phyloP scores from a whole-genome alignment of 2,113 vertebrate species.

The Melanotaenia duboulayi region DNA sequence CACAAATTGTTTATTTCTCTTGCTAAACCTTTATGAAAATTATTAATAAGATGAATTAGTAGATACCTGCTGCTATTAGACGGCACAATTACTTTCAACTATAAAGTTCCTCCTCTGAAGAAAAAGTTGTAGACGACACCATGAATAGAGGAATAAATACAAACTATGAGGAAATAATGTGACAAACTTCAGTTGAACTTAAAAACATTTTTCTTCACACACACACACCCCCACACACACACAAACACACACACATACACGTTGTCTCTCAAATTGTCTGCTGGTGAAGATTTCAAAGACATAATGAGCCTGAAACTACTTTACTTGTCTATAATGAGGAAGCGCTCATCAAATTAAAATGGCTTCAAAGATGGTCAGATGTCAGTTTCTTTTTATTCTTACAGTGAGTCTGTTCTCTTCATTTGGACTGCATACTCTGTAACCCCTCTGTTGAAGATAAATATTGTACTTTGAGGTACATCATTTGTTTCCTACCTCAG shows the following conservation, averaged over 20 bases:
- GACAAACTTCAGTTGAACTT: conserved; percentile 20
- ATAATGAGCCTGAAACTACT: conserved; percentile 48
- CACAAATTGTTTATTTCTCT: too few relatives aligned
- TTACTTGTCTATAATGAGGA: conserved; percentile 42
- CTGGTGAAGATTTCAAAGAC: conserved; percentile 21
- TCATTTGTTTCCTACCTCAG: too few relatives aligned
- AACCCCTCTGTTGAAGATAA: too few relatives aligned
- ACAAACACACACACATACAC: not conserved
- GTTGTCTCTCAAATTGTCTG: conserved; percentile 7
- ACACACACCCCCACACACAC: not conserved
- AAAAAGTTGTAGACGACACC: not conserved
- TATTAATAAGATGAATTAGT: conserved; percentile 7
- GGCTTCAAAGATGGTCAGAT: conserved; percentile 34
- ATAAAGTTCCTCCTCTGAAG: not conserved
- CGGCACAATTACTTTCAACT: not conserved
- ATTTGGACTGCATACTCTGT: not conserved
- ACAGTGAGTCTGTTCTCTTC: not conserved
- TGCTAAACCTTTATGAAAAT: not conserved
- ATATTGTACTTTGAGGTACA: too few relatives aligned
- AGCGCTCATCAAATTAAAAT: conserved; percentile 19
- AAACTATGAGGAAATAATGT: not conserved
- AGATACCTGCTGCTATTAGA: conserved; percentile 23
- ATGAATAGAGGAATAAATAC: not conserved
- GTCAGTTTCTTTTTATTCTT: conserved; percentile 16
- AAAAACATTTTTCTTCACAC: conserved; percentile 2